Evolutionary conservation across 1,140 invertebrate species (phyloP).

Genomic region (Sminthurides bifidus): DNA sequence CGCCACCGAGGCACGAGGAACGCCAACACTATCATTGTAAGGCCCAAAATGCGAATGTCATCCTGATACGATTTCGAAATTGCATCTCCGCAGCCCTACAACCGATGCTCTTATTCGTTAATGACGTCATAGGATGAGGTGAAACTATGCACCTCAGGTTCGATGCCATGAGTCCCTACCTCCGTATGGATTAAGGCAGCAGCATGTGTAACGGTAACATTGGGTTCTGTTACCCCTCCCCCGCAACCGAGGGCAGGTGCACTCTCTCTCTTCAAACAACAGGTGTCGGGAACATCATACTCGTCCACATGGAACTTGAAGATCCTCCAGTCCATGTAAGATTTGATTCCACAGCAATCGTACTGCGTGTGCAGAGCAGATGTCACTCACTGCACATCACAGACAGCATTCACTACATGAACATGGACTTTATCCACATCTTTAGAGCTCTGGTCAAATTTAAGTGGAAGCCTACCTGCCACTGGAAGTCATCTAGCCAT

Average conservation of each 20-base stretch:
- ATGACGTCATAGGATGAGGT: neutral
- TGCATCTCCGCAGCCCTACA: conserved; percentile 4
- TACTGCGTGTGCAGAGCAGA: conserved; percentile 12
- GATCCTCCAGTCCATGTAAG: conserved; percentile 14
- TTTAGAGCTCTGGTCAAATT: no score
- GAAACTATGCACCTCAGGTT: no score
- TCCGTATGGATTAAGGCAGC: neutral
- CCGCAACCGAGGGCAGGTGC: neutral
- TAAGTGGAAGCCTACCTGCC: no score
- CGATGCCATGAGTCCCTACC: no score
- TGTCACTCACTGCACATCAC: no score
- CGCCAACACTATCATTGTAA: neutral
- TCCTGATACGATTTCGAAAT: neutral
- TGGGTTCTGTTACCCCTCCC: neutral
- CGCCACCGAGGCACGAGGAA: neutral
- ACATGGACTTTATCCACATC: no score
- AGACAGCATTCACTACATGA: no score
- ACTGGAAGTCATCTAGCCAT: conserved; percentile 17
- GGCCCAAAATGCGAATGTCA: neutral
- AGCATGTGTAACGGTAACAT: neutral
- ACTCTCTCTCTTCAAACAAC: neutral
- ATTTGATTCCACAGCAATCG: conserved; percentile 17
- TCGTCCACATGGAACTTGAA: neutral
- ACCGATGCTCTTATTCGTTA: neutral
- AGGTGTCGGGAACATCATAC: conserved; percentile 8